Conservation (phyloP, 2,113 vertebrate genomes). For the Zosterops lateralis region DNA sequence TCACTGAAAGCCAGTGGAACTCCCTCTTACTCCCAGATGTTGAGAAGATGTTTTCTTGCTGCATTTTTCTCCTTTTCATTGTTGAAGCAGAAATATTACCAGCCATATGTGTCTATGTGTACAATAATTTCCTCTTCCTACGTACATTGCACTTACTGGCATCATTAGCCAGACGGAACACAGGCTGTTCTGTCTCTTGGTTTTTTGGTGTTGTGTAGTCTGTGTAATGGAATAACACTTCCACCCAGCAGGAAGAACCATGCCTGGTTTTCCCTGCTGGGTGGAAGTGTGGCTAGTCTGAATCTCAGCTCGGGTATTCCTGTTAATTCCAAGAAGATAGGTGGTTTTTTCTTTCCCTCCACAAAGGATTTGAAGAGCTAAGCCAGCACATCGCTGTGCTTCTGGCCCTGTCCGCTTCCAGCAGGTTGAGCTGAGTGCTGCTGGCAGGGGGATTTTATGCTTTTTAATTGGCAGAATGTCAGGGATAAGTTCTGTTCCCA, state of each 20-base stretch:
- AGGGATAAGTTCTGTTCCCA: neutral
- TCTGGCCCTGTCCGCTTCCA: neutral
- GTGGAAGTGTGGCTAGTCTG: neutral
- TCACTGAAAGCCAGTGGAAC: neutral
- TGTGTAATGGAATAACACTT: neutral
- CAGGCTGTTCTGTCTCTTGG: constrained; percentile 17
- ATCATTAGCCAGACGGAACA: constrained; percentile 48
- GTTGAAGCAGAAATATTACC: constrained; percentile 25
- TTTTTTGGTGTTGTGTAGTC: neutral
- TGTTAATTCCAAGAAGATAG: neutral
- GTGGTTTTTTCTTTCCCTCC: neutral
- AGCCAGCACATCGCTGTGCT: neutral
- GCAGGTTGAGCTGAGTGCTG: neutral
- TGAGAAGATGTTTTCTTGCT: neutral
- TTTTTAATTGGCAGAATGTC: constrained; percentile 18
- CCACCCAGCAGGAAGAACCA: neutral
- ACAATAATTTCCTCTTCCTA: constrained; percentile 50
- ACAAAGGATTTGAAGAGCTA: neutral
- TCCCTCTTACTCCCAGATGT: neutral
- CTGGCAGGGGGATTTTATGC: neutral
- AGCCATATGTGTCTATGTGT: constrained; percentile 29
- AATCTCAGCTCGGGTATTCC: neutral
- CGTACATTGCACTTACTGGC: neutral
- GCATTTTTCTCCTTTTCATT: neutral
- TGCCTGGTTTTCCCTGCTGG: neutral